These are phyloP conservation scores for Psittacula echo DNA, from an alignment of 2,797 vertebrate species.

Conservation along the genomic window DNA sequence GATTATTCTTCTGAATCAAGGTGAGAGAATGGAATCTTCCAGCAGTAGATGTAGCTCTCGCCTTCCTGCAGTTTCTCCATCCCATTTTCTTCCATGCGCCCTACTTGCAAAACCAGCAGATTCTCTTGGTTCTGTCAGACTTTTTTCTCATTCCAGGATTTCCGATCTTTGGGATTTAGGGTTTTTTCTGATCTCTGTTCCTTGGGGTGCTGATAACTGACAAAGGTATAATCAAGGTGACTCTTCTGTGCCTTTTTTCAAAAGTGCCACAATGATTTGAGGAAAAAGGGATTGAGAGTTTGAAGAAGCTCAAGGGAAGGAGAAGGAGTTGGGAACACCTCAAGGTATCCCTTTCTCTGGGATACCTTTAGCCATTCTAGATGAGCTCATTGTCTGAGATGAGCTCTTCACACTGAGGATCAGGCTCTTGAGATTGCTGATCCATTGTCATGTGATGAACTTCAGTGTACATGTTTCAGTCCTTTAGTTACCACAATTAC, in stretches of 20 bases:
- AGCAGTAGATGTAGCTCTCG: neutral
- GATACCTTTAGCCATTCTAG: neutral
- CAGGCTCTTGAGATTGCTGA: neutral
- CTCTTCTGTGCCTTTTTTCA: neutral
- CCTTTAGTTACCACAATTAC: neutral
- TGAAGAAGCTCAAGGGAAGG: neutral
- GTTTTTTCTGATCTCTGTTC: neutral
- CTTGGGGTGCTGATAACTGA: neutral
- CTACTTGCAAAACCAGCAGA: neutral
- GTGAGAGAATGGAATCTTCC: neutral
- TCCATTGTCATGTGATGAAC: fast-evolving
- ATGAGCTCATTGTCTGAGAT: neutral
- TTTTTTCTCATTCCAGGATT: neutral
- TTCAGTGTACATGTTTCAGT: neutral
- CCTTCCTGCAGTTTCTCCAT: neutral
- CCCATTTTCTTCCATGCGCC: neutral
- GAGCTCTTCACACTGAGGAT: neutral
- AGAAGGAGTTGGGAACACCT: neutral
- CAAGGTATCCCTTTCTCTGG: neutral
- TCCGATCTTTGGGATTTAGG: fast-evolving
- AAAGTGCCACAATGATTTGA: neutral
- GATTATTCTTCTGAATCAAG: neutral
- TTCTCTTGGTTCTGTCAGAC: neutral
- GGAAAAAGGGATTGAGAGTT: neutral
- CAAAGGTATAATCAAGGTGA: neutral